Evolutionary conservation across 2,888 invertebrate genomes (phyloP).

Genomic region (Zootermopsis nevadensis): DNA sequence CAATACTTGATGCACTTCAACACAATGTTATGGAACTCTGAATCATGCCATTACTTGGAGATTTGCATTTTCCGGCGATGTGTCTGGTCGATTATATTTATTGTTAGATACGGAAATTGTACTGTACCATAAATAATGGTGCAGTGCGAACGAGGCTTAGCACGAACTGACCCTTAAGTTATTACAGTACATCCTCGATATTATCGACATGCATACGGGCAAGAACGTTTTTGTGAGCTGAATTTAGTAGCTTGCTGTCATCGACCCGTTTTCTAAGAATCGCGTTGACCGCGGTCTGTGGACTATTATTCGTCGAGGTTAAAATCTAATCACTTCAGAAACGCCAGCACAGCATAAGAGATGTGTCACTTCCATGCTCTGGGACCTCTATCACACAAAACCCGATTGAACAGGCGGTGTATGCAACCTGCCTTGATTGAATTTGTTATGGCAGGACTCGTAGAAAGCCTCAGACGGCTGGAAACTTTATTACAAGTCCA

Average conservation of each 20-base stretch:
- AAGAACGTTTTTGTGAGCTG: neutral
- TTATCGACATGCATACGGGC: neutral
- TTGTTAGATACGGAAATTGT: neutral
- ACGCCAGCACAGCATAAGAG: neutral
- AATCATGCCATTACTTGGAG: neutral
- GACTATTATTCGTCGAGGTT: neutral
- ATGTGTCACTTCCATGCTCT: constrained; percentile 9
- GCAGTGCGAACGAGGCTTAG: neutral
- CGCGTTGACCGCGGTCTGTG: neutral
- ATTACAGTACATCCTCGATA: neutral
- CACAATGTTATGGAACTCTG: no score
- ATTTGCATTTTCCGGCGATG: neutral
- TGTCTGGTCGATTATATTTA: neutral
- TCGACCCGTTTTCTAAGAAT: neutral
- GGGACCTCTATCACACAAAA: neutral
- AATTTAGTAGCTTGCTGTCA: constrained; percentile 3
- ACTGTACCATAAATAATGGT: neutral
- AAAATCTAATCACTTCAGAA: constrained; percentile 1
- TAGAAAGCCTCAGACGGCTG: neutral
- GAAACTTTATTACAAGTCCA: neutral
- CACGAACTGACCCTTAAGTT: neutral
- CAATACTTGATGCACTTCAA: no score
- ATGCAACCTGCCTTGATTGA: neutral
- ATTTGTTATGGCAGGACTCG: neutral
- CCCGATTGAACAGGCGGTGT: neutral